A percentile compares a stretch with the other conserved stretches of the same genome.
Conservation (phyloP, 1,140 invertebrate species). For the Harpegnathos saltator region DNA sequence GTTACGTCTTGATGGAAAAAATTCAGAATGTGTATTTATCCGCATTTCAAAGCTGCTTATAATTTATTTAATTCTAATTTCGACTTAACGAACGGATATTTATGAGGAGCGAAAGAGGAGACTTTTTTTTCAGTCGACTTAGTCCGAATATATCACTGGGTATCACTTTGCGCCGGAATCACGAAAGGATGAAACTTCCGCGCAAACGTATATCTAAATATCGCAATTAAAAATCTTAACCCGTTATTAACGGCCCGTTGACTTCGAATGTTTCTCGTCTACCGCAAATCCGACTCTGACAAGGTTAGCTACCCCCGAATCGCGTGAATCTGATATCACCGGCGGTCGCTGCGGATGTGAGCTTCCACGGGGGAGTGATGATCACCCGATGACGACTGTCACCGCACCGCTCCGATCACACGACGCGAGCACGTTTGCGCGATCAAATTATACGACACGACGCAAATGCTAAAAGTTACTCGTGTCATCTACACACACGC, state of each 20-base stretch:
- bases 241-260: not conserved
- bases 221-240: not conserved
- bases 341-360: slow-evolving; percentile 3
- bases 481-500: not conserved
- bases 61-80: not conserved
- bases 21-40: not conserved
- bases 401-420: slow-evolving; percentile 53
- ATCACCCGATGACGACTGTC: slow-evolving; percentile 76
- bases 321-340: slow-evolving; percentile 7
- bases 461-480: not conserved
- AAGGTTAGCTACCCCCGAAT: slow-evolving; percentile 13
- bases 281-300: not conserved
- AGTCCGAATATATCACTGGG: not conserved
- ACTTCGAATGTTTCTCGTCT: not conserved
- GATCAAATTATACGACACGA: slow-evolving; percentile 47
- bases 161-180: not conserved
- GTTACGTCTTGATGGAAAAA: not conserved
- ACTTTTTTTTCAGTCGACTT: slow-evolving; percentile 21
- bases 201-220: not conserved
- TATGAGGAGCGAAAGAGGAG: not conserved
- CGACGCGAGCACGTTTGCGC: not conserved
- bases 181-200: not conserved
- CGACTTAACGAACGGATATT: not conserved
- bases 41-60: not conserved
- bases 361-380: slow-evolving; percentile 70